Evolutionary conservation across 1,140 invertebrate species (phyloP).

Genomic region (Drosophila parvula): DNA sequence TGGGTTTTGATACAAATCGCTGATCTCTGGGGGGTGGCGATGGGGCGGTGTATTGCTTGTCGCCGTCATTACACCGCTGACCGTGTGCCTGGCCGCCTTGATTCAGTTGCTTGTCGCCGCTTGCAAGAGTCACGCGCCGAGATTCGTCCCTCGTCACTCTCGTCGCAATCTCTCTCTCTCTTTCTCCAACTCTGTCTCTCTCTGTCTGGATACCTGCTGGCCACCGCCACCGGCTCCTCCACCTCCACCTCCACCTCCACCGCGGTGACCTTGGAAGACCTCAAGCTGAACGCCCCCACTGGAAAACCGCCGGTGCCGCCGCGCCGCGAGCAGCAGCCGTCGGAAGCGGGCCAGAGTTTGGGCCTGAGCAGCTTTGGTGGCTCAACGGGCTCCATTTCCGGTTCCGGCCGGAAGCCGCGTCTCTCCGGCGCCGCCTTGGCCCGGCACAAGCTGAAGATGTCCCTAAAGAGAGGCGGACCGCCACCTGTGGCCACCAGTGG

Average conservation of each 20-base stretch:
- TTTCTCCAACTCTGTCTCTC: background rate
- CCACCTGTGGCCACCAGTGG: conserved; percentile 70
- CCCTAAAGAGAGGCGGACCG: conserved; percentile 72
- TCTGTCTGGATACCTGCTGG: conserved; percentile 4
- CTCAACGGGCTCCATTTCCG: conserved; percentile 35
- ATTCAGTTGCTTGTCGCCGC: conserved; percentile 51
- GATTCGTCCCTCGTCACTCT: conserved; percentile 19
- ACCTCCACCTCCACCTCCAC: background rate
- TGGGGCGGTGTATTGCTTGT: conserved; percentile 42
- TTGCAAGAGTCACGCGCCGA: conserved; percentile 49
- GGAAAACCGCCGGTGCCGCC: conserved; percentile 76
- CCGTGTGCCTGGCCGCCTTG: conserved; percentile 41
- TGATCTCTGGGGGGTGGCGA: conserved; percentile 7
- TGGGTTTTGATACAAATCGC: conserved; percentile 6
- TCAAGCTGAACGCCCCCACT: conserved; percentile 74
- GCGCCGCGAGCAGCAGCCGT: conserved; percentile 56
- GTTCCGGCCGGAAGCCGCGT: conserved; percentile 45
- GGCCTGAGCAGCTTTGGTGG: conserved; percentile 45
- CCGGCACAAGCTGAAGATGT: conserved; percentile 77
- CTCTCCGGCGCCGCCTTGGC: conserved; percentile 63
- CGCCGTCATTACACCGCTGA: conserved; percentile 40
- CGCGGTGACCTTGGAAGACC: conserved; percentile 51
- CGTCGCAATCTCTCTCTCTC: background rate
- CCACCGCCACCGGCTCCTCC: background rate
- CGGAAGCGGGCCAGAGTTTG: conserved; percentile 36